Conservation (phyloP, 1,140 invertebrate species). For the Phocides pigmalion region DNA sequence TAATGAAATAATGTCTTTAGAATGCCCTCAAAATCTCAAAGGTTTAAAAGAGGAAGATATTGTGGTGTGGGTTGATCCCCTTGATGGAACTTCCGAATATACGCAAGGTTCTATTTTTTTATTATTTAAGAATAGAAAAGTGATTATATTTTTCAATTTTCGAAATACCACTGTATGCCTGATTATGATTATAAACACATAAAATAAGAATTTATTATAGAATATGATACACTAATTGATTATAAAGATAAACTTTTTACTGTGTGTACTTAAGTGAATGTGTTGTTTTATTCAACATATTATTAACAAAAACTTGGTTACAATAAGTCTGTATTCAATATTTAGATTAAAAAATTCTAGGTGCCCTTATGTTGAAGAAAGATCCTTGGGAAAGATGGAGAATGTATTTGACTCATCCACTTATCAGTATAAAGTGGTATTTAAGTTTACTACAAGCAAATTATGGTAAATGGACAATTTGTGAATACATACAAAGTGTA, state of each 20-base stretch:
- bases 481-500: slow-evolving; percentile 35
- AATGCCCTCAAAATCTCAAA: slow-evolving; percentile 88
- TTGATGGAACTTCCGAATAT: slow-evolving; percentile 98
- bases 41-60: slow-evolving; percentile 88
- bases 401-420: slow-evolving; percentile 80
- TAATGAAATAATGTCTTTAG: slow-evolving; percentile 87
- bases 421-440: slow-evolving; percentile 84
- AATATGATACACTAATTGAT: too few relatives aligned
- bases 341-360: slow-evolving; percentile 76
- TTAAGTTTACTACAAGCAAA: slow-evolving; percentile 81
- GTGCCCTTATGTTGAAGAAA: slow-evolving; percentile 83
- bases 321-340: slow-evolving; percentile 23
- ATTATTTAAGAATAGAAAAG: too few relatives aligned
- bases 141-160: too few relatives aligned
- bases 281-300: too few relatives aligned
- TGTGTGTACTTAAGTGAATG: too few relatives aligned
- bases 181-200: too few relatives aligned
- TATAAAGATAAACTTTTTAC: too few relatives aligned
- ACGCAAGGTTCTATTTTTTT: slow-evolving; percentile 90
- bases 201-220: too few relatives aligned
- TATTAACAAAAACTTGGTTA: too few relatives aligned
- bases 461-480: slow-evolving; percentile 79
- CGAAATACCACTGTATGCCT: too few relatives aligned
- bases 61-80: slow-evolving; percentile 98
- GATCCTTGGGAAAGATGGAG: slow-evolving; percentile 83